phyloP scores from a whole-genome alignment of 1,140 invertebrate genomes.

The Drosophila rhopaloa region DNA sequence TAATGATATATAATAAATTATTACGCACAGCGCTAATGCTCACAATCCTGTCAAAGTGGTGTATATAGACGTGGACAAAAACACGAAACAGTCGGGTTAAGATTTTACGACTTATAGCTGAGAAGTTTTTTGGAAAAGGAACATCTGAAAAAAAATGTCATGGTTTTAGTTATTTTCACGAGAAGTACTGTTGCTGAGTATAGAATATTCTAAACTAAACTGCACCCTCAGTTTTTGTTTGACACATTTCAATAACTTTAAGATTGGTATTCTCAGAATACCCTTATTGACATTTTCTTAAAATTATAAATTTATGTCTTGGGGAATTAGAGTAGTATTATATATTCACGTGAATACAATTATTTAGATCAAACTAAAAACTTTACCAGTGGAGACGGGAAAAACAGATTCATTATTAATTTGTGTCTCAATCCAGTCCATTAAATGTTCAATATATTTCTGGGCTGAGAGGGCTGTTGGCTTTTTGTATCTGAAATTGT shows the following conservation, averaged over 20 bases:
- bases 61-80: conserved; percentile 39
- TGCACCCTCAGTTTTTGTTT: too few species aligned
- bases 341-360: too few species aligned
- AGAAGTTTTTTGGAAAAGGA: conserved; percentile 37
- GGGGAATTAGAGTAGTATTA: too few species aligned
- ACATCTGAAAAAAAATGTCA: conserved; percentile 29
- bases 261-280: too few species aligned
- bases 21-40: conserved; percentile 37
- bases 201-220: too few species aligned
- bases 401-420: conserved; percentile 97
- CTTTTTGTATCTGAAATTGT: conserved; percentile 90
- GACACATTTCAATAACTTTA: too few species aligned
- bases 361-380: neutral
- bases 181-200: too few species aligned
- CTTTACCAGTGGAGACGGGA: conserved; percentile 88
- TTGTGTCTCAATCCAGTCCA: conserved; percentile 97
- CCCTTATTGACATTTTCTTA: too few species aligned
- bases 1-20: neutral
- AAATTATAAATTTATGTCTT: too few species aligned
- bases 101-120: conserved; percentile 34
- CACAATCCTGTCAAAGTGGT: conserved; percentile 32
- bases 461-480: conserved; percentile 94
- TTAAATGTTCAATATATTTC: conserved; percentile 94
- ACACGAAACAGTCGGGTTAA: conserved; percentile 40
- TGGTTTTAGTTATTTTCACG: too few species aligned